Base-by-base conservation (phyloP, 2,113 vertebrate genomes). In the Motacilla alba region DNA sequence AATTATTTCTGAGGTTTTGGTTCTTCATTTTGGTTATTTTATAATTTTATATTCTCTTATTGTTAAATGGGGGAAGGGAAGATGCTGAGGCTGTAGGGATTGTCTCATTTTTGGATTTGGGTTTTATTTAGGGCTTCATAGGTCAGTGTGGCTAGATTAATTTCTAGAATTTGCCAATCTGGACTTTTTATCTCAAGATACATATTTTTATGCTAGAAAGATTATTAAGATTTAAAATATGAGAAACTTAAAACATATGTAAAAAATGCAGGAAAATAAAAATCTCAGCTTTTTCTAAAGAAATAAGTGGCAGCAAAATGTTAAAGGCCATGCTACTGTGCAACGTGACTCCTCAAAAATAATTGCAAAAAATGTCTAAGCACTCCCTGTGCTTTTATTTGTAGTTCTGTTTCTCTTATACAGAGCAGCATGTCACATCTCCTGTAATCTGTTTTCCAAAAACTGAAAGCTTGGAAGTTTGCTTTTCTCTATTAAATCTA, bases 401-500 rank as follows among this genome's bases (percentile, higher is more conserved):
- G 49, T 85, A 69, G 26, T 79, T 94, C 64, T 85, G 11, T 50
- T 91, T 79, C 44, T 86, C 58, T 59, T 78, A 15, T 26, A 35
- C 12, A 53, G 26, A 84, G 33, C 44, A 94, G n/a, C 47, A 35
- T 41, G 43, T 85, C 59, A 87, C 47, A 81, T 75, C 93, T 81
- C 37, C 56, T 87, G 70, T 95, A 67, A 90, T 69, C 58, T 94
- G 17, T 89, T 91, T 95, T 53, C 28, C 59, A 59, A 18, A 89
- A 93, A 69, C 53, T 58, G 63, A 88, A 94, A 91, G 66, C 74
- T 70, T 83, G 43, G 26, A 94, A 90, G 63, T 90, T 93, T 95
- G 39, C 77, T 96, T 95, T 93, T 84, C 55, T 79, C 55, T 73
- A 35, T 95, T 96, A 94, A 93, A 85, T 79, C 53, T 76, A 58